phyloP scores from a whole-genome alignment of 2,888 invertebrate species.

The Spodoptera littoralis region DNA sequence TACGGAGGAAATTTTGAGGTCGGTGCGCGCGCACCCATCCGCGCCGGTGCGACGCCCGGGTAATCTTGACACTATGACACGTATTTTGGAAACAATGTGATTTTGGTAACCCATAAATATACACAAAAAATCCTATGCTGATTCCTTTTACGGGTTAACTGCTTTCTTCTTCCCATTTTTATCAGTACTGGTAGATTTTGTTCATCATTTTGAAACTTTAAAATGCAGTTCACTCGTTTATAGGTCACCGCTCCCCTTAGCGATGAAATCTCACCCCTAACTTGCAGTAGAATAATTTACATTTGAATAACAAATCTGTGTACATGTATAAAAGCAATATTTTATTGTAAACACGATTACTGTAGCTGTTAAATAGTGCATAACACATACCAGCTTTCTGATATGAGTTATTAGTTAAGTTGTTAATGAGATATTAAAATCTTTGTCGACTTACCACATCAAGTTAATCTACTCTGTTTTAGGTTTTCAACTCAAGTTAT shows the following conservation, averaged over 20 bases:
- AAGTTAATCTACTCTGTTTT: no score
- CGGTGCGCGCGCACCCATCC: conserved; percentile 82
- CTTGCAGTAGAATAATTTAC: not conserved
- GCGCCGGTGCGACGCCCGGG: conserved; percentile 62
- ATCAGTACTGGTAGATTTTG: not conserved
- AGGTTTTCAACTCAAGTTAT: no score
- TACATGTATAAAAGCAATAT: not conserved
- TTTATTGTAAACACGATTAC: not conserved
- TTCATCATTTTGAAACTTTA: not conserved
- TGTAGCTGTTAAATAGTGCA: conserved; percentile 30
- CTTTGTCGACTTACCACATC: no score
- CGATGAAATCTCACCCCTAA: not conserved
- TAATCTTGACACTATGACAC: conserved; percentile 72
- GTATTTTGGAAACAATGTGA: conserved; percentile 57
- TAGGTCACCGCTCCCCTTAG: not conserved
- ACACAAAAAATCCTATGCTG: no score
- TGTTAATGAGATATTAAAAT: conserved; percentile 2
- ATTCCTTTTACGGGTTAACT: no score
- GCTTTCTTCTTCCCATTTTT: no score
- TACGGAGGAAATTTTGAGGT: conserved; percentile 65
- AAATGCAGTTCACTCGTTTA: conserved; percentile 1
- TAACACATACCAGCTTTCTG: conserved; percentile 39
- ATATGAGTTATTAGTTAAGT: conserved; percentile 4
- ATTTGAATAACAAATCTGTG: not conserved
- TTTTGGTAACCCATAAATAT: not conserved